A percentile compares a stretch with the other conserved stretches of the same genome.
Conservation (phyloP, 1,140 invertebrate species). For the Trissolcus basalis region DNA sequence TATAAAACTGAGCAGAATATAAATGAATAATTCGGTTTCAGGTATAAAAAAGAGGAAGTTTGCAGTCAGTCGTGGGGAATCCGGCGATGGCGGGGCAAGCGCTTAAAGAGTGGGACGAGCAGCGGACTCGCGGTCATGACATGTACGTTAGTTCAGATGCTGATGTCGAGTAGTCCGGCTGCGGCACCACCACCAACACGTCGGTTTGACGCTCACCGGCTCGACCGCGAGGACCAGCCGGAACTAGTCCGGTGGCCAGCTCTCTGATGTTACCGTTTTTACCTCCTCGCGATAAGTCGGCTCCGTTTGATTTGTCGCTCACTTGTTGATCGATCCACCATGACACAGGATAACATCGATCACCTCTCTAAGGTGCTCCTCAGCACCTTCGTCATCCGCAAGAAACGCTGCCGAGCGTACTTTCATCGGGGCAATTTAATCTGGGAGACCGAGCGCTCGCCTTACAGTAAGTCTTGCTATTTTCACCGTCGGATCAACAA, state of each 20-base stretch:
- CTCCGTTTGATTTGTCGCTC: neutral
- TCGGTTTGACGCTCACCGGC: conserved; percentile 14
- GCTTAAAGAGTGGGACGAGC: conserved; percentile 20
- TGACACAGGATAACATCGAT: conserved; percentile 41
- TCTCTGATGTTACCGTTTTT: neutral
- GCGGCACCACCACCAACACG: conserved; percentile 17
- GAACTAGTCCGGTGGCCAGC: too few species aligned
- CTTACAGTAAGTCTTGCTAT: conserved; percentile 76
- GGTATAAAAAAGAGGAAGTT: neutral
- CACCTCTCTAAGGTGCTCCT: conserved; percentile 72
- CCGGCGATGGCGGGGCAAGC: conserved; percentile 24
- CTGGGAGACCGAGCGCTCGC: conserved; percentile 80
- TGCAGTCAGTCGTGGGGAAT: conserved; percentile 12
- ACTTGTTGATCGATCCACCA: conserved; percentile 4
- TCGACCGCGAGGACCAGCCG: conserved; percentile 1
- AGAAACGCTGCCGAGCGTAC: conserved; percentile 81
- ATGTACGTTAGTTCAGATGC: conserved; percentile 11
- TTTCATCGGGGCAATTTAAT: conserved; percentile 80
- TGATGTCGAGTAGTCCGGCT: conserved; percentile 25
- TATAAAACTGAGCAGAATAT: too few species aligned
- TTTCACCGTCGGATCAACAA: neutral
- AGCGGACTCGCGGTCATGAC: conserved; percentile 3
- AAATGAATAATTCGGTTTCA: too few species aligned
- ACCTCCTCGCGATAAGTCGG: neutral
- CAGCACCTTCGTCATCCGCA: conserved; percentile 79